Base-by-base conservation (phyloP, 2,797 vertebrate species). In the Ammospiza maritima region DNA sequence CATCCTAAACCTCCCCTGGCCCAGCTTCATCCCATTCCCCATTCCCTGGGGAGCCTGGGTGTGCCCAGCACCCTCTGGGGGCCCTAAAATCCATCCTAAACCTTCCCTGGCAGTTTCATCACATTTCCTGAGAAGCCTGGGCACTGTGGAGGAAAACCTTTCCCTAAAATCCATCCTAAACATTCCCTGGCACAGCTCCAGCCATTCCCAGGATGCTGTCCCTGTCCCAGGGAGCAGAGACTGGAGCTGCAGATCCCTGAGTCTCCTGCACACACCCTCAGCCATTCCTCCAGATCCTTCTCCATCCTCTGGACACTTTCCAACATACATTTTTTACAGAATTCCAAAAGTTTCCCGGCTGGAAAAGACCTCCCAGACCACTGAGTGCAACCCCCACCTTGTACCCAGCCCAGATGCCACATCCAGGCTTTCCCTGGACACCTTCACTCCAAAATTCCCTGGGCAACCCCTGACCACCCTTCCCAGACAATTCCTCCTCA, bases 191-290 rank as follows among this genome's bases (percentile, higher is more conserved):
- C 53, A n/a, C 54, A 56, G 32, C 32, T 56, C 21, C 32, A 23
- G 20, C 13, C 1, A 0, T 3, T 66, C 53, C 51, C 45, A 3
- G 25, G 61, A 26, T 29, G 9, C 50, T 14, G 22, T 36, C 12
- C 30, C 32, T 13, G 58, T 26, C 48, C 7, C 83, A 40, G 27
- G 16, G 32, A 27, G 2, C 0, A 0, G 25, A 38, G 36, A 38
- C 36, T 38, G 36, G 36, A 54, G 60, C 40, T 48, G 74, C 51
- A 51, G 23, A 20, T 2, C 44, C 58, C 26, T 9, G 32, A 45
- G 22, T 13, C 48, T 47, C 27, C 57, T 29, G 38, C 7, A 23
- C 54, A 20, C 47, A 13, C 32, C 29, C 48, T 21, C 73, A 48
- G 34, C 34, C 14, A 9, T 29, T 69, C 25, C 40, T 47, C 9